phyloP scores from a whole-genome alignment of 2,797 vertebrate genomes.

The Danio albolineatus region DNA sequence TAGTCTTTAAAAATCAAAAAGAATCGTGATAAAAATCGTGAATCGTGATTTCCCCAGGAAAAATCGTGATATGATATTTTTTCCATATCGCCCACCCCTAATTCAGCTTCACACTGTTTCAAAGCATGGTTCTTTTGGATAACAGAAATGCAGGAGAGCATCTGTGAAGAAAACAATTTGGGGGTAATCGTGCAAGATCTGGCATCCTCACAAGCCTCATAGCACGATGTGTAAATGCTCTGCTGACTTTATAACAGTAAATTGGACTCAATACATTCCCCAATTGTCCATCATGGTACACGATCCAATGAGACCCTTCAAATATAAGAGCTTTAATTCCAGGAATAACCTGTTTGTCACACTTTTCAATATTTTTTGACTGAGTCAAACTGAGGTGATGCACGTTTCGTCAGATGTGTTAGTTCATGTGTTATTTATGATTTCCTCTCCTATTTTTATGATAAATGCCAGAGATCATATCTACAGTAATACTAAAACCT shows the following conservation, averaged over 20 bases:
- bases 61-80: too few species aligned
- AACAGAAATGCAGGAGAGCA: neutral
- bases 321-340: neutral
- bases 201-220: neutral
- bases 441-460: neutral
- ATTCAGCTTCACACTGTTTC: neutral
- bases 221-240: neutral
- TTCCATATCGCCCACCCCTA: too few species aligned
- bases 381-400: conserved; percentile 1
- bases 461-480: conserved; percentile 1
- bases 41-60: too few species aligned
- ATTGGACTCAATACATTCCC: neutral
- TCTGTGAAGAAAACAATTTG: neutral
- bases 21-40: too few species aligned
- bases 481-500: neutral
- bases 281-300: neutral
- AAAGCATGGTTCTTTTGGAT: neutral
- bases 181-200: neutral
- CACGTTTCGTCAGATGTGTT: neutral
- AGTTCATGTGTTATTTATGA: neutral
- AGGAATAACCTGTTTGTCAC: neutral
- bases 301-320: neutral
- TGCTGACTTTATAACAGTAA: neutral
- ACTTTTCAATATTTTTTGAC: neutral
- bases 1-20: too few species aligned